phyloP scores from a whole-genome alignment of 1,140 invertebrate genomes.

The Drosophila malerkotliana region DNA sequence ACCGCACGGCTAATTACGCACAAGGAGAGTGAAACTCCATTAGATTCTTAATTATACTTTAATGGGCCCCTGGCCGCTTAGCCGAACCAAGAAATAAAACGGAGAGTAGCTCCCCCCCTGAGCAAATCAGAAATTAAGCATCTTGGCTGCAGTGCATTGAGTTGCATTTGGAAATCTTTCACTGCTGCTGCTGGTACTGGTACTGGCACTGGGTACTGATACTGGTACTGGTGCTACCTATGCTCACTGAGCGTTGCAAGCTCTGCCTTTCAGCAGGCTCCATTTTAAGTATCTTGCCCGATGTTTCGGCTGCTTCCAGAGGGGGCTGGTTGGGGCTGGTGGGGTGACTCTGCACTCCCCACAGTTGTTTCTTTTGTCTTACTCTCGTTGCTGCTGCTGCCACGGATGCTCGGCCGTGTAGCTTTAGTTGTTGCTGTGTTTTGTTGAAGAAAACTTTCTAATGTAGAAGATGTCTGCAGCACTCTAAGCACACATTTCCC shows the following conservation, averaged over 20 bases:
- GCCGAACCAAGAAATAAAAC: conserved; percentile 4
- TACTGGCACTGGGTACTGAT: not conserved
- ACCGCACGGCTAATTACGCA: conserved; percentile 69
- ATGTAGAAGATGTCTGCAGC: conserved; percentile 71
- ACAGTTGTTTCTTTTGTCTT: conserved; percentile 72
- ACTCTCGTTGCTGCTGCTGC: conserved; percentile 28
- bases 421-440: conserved; percentile 16
- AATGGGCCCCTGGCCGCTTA: conserved; percentile 41
- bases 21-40: conserved; percentile 70
- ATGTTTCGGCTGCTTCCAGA: conserved; percentile 38
- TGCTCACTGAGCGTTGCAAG: conserved; percentile 66
- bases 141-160: conserved; percentile 9
- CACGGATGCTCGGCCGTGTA: conserved; percentile 26
- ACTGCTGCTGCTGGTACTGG: conserved; percentile 13
- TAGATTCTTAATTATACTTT: conserved; percentile 80
- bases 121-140: conserved; percentile 22
- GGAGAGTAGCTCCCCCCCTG: conserved; percentile 15
- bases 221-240: conserved; percentile 19
- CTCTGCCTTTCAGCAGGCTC: conserved; percentile 50
- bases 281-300: conserved; percentile 43
- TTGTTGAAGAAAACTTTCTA: conserved; percentile 69
- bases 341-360: conserved; percentile 47
- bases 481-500: conserved; percentile 40
- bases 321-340: conserved; percentile 7
- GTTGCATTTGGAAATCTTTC: conserved; percentile 55